Base-by-base conservation (phyloP, 2,888 invertebrate genomes). In the Meiosimyza platycephala region DNA sequence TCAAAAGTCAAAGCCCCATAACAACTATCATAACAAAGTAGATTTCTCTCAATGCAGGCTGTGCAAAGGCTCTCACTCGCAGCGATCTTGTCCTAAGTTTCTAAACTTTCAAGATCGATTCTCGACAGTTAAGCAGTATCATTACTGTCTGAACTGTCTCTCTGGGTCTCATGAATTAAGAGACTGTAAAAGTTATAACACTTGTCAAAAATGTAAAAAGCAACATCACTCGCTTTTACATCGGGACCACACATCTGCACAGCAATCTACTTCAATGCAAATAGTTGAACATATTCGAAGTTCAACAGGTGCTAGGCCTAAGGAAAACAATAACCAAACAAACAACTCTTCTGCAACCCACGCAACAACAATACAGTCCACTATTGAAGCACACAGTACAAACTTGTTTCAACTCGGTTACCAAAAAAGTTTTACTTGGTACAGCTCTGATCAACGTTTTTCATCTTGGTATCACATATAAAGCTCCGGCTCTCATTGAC, bases 61-160 rank as follows among this genome's bases (percentile, higher is more conserved):
- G 13, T 75, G 67, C 59, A 69, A 64, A 9, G 70, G 72, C 13
- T 55, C 22, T 12, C 75, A 75, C 69, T n/a, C 62, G 3, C 73
- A 75, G 1, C 74, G 74, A 13, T 66, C 71, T 18, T 76, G 75
- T 22, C 64, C 64, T 0, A 52, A 50, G 2, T 74, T 76, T 33
- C n/a, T 75, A 4, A 52, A 64, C 22, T 62, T 75, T n/a, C n/a
- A n/a, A n/a, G n/a, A n/a, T n/a, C n/a, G n/a, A n/a, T n/a, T n/a
- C n/a, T n/a, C n/a, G n/a, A 40, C 11, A 15, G 57, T 74, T 11
- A 64, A 51, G 9, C 28, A 64, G 18, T 54, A 57, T 11, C 33
- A 18, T 2, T 47, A 55, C 13, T 67, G 66, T 40, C 40, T 51
- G 2, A 74, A 62, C 28, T 70, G 70, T n/a, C 60, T 70, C n/a